Conservation (phyloP, 2,113 vertebrate species). For the Thalassoma bifasciatum region DNA sequence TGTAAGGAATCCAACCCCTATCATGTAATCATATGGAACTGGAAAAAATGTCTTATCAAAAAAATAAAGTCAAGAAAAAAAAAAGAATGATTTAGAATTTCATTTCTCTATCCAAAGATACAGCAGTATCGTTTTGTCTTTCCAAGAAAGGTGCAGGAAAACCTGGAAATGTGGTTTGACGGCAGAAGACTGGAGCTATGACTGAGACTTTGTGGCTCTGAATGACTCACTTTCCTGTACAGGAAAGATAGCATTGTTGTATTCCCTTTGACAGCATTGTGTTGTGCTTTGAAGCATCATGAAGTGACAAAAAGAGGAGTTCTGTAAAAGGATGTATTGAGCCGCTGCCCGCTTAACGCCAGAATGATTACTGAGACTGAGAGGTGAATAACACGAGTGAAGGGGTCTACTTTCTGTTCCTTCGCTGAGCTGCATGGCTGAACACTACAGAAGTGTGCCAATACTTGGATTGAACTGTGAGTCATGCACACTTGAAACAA, state of each 20-base stretch:
- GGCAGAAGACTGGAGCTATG: slow-evolving; percentile 16
- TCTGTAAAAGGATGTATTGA: slow-evolving; percentile 28
- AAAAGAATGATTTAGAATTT: neutral
- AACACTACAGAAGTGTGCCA: neutral
- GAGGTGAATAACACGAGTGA: slow-evolving; percentile 9
- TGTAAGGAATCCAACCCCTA: neutral
- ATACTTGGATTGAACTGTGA: slow-evolving; percentile 24
- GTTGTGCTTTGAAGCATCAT: slow-evolving; percentile 38
- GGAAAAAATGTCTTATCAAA: too few relatives aligned
- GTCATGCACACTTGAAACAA: slow-evolving; percentile 21
- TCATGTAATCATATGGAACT: neutral
- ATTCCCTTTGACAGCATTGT: slow-evolving; percentile 36
- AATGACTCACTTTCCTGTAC: slow-evolving; percentile 30
- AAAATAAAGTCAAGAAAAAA: neutral
- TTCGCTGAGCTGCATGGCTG: neutral
- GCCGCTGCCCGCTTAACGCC: slow-evolving; percentile 1
- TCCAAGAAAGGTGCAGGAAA: too few relatives aligned
- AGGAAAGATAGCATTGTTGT: slow-evolving; percentile 8
- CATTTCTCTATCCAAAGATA: neutral
- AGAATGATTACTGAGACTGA: slow-evolving; percentile 5
- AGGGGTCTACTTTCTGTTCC: neutral
- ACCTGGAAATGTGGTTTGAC: neutral
- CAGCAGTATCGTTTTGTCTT: too few relatives aligned
- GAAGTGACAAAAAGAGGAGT: slow-evolving; percentile 28
- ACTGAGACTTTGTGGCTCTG: slow-evolving; percentile 23